A percentile compares a stretch with the other conserved stretches of the same genome.
Evolutionary conservation across 1,140 invertebrate genomes (phyloP).

Genomic region (Drosophila sp.): DNA sequence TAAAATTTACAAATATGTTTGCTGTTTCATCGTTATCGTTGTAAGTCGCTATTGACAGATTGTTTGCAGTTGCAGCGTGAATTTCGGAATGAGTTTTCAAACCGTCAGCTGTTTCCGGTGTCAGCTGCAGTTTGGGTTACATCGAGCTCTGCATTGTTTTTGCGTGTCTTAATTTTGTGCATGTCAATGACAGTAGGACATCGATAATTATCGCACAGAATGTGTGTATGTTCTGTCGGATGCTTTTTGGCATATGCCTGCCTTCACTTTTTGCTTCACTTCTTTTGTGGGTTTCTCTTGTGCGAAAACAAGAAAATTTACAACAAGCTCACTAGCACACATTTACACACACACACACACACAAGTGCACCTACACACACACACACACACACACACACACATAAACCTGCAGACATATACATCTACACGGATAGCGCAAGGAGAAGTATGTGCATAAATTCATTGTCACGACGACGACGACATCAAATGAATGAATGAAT

Average conservation of each 20-base stretch:
- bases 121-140: not conserved
- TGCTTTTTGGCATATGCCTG: not conserved
- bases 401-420: constrained; percentile 7
- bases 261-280: constrained; percentile 9
- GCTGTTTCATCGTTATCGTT: not conserved
- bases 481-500: constrained; percentile 77
- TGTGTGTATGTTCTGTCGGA: constrained; percentile 37
- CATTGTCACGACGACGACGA: constrained; percentile 66
- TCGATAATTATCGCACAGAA: constrained; percentile 75
- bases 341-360: not conserved
- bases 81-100: not conserved
- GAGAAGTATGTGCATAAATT: constrained; percentile 71
- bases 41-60: not conserved
- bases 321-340: constrained; percentile 23
- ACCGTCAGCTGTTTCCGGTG: not conserved
- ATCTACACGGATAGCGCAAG: not conserved
- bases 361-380: constrained; percentile 7
- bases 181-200: constrained; percentile 60
- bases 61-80: not conserved
- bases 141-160: not conserved
- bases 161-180: constrained; percentile 14
- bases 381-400: not conserved
- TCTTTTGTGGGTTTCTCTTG: constrained; percentile 10
- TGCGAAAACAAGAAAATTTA: constrained; percentile 44
- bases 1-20: not conserved